A percentile compares a stretch with the other conserved stretches of the same genome.
Evolutionary conservation across 2,797 vertebrate species (phyloP).

Genomic region (Anabas testudineus): DNA sequence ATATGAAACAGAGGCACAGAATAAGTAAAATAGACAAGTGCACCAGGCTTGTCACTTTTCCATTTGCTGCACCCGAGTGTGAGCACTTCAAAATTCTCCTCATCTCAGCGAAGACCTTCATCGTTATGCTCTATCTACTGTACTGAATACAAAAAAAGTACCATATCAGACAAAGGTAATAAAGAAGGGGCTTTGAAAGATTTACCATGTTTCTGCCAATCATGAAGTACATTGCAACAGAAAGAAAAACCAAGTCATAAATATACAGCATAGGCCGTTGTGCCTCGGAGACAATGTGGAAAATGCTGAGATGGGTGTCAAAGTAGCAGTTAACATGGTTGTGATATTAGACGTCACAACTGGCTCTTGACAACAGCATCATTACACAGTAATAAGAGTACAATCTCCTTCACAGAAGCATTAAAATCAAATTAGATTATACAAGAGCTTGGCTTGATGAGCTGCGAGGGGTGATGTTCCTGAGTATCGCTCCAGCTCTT

Average conservation of each 20-base stretch:
- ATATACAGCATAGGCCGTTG: constrained; percentile 60
- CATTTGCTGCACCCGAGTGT: constrained; percentile 88
- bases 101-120: constrained; percentile 81
- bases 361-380: constrained; percentile 86
- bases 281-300: constrained; percentile 64
- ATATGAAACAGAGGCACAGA: constrained; percentile 93
- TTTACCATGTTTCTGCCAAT: constrained; percentile 72
- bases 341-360: constrained; percentile 82
- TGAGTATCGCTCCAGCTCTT: constrained; percentile 79
- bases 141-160: constrained; percentile 82
- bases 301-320: constrained; percentile 81
- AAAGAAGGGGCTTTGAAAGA: constrained; percentile 71
- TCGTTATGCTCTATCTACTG: constrained; percentile 85
- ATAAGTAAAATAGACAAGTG: constrained; percentile 96
- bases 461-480: constrained; percentile 76
- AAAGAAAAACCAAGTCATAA: constrained; percentile 75
- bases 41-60: constrained; percentile 93
- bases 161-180: constrained; percentile 78
- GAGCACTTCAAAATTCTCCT: constrained; percentile 84
- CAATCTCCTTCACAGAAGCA: constrained; percentile 84
- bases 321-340: constrained; percentile 82
- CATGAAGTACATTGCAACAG: constrained; percentile 60
- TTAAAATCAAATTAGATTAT: constrained; percentile 90
- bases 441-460: constrained; percentile 81
- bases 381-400: constrained; percentile 86